Conservation (phyloP, 2,797 vertebrate species). For the Anisognathus igniventris region DNA sequence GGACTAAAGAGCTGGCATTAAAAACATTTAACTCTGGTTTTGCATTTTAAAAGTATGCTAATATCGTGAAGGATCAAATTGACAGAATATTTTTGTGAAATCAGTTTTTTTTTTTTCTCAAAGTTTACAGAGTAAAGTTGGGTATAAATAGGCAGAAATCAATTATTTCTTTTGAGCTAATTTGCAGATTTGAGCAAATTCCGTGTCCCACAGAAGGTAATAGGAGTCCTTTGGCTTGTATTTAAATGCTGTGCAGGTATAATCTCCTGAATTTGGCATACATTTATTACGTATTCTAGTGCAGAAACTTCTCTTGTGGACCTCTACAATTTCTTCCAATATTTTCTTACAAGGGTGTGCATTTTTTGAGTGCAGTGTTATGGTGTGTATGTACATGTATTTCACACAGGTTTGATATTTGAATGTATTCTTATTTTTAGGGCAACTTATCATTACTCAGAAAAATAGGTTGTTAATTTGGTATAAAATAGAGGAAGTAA, state of each 20-base stretch:
- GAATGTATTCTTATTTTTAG: not conserved
- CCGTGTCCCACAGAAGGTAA: not conserved
- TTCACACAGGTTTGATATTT: not conserved
- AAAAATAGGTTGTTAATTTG: not conserved
- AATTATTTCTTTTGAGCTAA: slow-evolving; percentile 9
- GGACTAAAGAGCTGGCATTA: slow-evolving; percentile 29
- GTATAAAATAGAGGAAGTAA: not conserved
- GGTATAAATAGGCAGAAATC: not conserved
- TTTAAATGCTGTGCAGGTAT: not conserved
- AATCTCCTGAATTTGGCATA: not conserved
- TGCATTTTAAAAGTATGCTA: slow-evolving; percentile 63
- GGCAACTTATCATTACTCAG: slow-evolving; percentile 8
- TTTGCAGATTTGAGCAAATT: not conserved
- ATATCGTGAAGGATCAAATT: slow-evolving; percentile 23
- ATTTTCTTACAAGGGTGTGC: not conserved
- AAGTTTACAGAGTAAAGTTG: not conserved
- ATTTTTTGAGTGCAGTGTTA: not conserved
- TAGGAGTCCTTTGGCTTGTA: not conserved
- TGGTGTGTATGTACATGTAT: not conserved
- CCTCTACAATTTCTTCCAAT: not conserved
- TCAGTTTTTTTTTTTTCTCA: not conserved
- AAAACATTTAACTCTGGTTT: slow-evolving; percentile 29
- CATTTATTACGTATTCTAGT: not conserved
- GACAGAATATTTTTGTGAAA: slow-evolving; percentile 6
- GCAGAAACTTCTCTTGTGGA: not conserved